Evolutionary conservation across 2,888 invertebrate species (phyloP), one percentile per base, ranked within the genome.

Genomic region (Cosmopolites sordidus): DNA sequence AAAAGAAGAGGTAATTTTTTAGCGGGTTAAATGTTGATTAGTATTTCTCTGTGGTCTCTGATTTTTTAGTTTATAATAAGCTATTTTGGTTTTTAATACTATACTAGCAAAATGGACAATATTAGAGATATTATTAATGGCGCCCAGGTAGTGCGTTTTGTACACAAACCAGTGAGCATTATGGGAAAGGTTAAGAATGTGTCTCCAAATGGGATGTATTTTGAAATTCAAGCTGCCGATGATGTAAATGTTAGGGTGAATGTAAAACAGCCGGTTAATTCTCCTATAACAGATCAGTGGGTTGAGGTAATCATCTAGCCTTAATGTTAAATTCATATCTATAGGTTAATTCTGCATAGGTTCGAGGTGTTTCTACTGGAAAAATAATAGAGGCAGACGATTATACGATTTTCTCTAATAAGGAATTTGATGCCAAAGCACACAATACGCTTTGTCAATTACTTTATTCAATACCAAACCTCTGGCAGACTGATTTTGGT

Each of bases 61-160:
- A n/a, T n/a, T n/a, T n/a, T n/a, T n/a, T n/a, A n/a, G n/a, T n/a
- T n/a, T n/a, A n/a, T n/a, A n/a, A n/a, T n/a, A n/a, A n/a, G n/a
- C n/a, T n/a, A n/a, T n/a, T n/a, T n/a, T n/a, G n/a, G n/a, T n/a
- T n/a, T n/a, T n/a, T n/a, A 22, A 22, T 8, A 22, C 22, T 22
- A 22, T 5, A 8, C 8, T 22, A 22, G 8, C 8, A 22, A 22
- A 33, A 62, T 62, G 63, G 56, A 58, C 44, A 58, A 60, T 48
- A 50, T 64, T 43, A 51, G 70, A 48, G 69, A 73, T 59, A 67
- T 72, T 22, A 66, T 73, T 14, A 73, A 69, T 45, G 73, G 73
- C 6, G 63, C 60, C 4, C 67, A 71, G 48, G 57, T 74, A 16
- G 60, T 66, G 1, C 62, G 63, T 48, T 69, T 67, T 51, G 56